Base-by-base conservation (phyloP, 2,797 vertebrate species). In the Malurus leucopterus region DNA sequence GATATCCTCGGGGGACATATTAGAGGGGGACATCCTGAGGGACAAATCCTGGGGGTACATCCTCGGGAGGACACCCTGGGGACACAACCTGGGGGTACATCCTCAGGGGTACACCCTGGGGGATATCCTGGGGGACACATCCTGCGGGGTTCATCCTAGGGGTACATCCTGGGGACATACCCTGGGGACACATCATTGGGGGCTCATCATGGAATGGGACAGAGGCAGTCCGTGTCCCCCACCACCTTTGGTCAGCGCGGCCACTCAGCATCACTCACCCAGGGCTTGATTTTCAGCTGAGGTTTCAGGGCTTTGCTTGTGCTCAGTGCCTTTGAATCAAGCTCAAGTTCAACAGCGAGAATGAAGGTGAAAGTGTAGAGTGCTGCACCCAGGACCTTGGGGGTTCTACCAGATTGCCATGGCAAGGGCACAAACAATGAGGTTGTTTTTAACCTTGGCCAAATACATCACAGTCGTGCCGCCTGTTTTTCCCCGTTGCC, bases 211-310 rank as follows among this genome's bases (percentile, higher is more conserved):
- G 9, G 75, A 36, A 36, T 36, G 84, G 46, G 34, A 15, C 2
- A 3, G 16, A 27, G 17, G 26, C 77, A 55, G 20, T 32, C 46
- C 1, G 0, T 6, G 5, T 26, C 30, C 29, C 61, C 49, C 1
- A 3, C 30, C 0, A 0, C n/a, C 32, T 38, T 8, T 34, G 46
- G 23, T 63, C 46, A 5, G 3, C 27, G 30, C 1, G 1, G 69
- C 49, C 15, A 1, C 55, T 57, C 2, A 2, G 43, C 68, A 10
- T 47, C 83, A 0, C 53, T 69, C 2, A 2, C 46, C 14, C 14
- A 4, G 32, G 22, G 12, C 17, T 29, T 53, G 43, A 23, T 36
- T 47, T 77, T 36, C 64, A 34, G 38, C 61, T 14, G 55, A 24
- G 2, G n/a, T 36, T 63, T 61, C 40, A 64, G 71, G 21, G 21